Conservation (phyloP, 2,113 vertebrate species). For the Zosterops hypoxanthus region DNA sequence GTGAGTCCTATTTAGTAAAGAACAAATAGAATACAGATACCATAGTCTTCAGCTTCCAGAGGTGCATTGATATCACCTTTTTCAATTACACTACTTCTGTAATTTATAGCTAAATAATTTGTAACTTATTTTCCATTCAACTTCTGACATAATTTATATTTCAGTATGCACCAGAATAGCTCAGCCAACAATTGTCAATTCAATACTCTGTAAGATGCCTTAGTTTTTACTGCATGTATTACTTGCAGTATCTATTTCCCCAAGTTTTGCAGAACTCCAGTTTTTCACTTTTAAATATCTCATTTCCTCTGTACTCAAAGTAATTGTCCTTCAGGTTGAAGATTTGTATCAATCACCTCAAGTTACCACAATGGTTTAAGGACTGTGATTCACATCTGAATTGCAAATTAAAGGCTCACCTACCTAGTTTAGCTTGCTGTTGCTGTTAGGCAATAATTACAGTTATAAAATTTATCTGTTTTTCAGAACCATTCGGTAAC, state of each 20-base stretch:
- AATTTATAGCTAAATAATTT: not conserved
- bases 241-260: not conserved
- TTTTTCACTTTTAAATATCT: not conserved
- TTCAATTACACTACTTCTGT: not conserved
- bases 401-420: conserved; percentile 38
- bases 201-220: not conserved
- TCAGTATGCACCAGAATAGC: not conserved
- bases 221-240: not conserved
- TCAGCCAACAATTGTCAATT: not conserved
- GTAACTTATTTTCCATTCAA: not conserved
- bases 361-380: not conserved
- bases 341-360: not conserved
- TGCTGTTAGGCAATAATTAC: not conserved
- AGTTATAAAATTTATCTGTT: conserved; percentile 15
- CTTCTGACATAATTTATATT: conserved; percentile 5
- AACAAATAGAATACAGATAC: not conserved
- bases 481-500: conserved; percentile 7
- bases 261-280: not conserved
- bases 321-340: not conserved
- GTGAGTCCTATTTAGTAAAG: not conserved
- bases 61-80: not conserved
- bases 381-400: not conserved
- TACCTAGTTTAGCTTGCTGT: not conserved
- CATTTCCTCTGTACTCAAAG: not conserved
- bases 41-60: not conserved